Evolutionary conservation across 2,797 vertebrate genomes (phyloP), one percentile per base, ranked within the genome.

Genomic region (Clarias platycephalus): DNA sequence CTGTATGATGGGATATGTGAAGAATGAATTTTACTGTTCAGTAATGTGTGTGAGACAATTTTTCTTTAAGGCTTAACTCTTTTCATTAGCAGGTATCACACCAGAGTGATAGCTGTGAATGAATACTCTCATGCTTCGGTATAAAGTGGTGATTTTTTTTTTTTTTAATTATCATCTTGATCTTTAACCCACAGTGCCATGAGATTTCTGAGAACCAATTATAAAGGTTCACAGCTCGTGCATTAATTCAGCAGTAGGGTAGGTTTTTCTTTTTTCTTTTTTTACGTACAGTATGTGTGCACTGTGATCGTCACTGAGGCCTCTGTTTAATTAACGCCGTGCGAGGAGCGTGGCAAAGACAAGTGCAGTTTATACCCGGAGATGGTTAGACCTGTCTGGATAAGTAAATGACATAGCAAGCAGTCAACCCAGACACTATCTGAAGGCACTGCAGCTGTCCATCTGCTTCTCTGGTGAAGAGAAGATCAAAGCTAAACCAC

Each of bases 301-400:
- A 62, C 40, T 84, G 81, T 84, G 72, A 83, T 77, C 64, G 55
- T 71, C 63, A 75, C 55, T 80, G 55, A 31, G 37, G 28, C 24
- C 57, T 80, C 67, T 79, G 81, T 84, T 82, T 83, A 86, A 86
- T 88, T 84, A 85, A 84, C 80, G 80, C 68, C 66, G 83, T 37
- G 12, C 87, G 70, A 82, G 53, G 76, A 83, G 66, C 31, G 22
- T 20, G 28, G 26, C 63, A 55, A 49, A 81, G 57, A 28, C 22
- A 44, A 85, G 28, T 79, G 68, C 62, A 26, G 34, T 66, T 83
- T 31, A 74, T 67, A 64, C 75, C 74, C 31, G 70, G 26, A 58
- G 57, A 49, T 84, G 31, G 77, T 86, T 66, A 83, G 37, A n/a
- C 13, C 12, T 16, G 67, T 49, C 66, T 58, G 57, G 34, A 58